Percentiles rank a stretch among this genome's conserved stretches.
These are phyloP conservation scores for Oryzias woworae DNA, from an alignment of 2,113 vertebrate genomes.

Conservation along the genomic window DNA sequence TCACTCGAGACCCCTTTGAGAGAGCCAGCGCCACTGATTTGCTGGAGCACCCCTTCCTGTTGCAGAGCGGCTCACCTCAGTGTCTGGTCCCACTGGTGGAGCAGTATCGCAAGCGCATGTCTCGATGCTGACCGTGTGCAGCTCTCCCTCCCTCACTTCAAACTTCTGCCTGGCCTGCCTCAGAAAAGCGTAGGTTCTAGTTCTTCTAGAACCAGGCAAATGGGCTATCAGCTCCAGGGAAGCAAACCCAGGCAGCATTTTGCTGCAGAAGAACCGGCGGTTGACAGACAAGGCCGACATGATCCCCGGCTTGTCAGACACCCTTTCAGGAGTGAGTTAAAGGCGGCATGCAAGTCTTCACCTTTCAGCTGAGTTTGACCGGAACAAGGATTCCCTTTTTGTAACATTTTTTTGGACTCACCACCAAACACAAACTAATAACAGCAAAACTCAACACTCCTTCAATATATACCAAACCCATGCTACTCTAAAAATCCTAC, in stretches of 20 bases:
- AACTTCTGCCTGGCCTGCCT: slow-evolving; percentile 37
- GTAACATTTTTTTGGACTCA: slow-evolving; percentile 35
- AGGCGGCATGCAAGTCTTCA: slow-evolving; percentile 67
- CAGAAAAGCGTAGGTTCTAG: slow-evolving; percentile 22
- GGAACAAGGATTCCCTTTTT: slow-evolving; percentile 36
- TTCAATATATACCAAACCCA: slow-evolving; percentile 34
- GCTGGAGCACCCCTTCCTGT: slow-evolving; percentile 94
- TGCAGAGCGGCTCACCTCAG: slow-evolving; percentile 93
- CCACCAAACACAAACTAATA: slow-evolving; percentile 45
- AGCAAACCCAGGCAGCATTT: slow-evolving; percentile 32
- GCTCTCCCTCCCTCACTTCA: slow-evolving; percentile 9
- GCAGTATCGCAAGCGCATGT: slow-evolving; percentile 90
- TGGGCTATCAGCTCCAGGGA: slow-evolving; percentile 39
- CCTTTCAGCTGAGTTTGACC: slow-evolving; percentile 35
- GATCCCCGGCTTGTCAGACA: slow-evolving; percentile 63
- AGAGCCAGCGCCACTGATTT: slow-evolving; percentile 92
- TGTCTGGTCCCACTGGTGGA: slow-evolving; percentile 96
- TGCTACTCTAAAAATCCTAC: slow-evolving; percentile 46
- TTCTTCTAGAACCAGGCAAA: slow-evolving; percentile 32
- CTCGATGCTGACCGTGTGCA: slow-evolving; percentile 73
- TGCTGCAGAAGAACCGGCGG: slow-evolving; percentile 33
- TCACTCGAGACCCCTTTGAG: slow-evolving; percentile 89
- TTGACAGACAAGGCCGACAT: slow-evolving; percentile 37
- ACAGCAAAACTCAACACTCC: slow-evolving; percentile 37
- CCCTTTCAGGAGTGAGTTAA: slow-evolving; percentile 66